phyloP scores from a whole-genome alignment of 1,140 invertebrate genomes.

The Whitmania pigra region DNA sequence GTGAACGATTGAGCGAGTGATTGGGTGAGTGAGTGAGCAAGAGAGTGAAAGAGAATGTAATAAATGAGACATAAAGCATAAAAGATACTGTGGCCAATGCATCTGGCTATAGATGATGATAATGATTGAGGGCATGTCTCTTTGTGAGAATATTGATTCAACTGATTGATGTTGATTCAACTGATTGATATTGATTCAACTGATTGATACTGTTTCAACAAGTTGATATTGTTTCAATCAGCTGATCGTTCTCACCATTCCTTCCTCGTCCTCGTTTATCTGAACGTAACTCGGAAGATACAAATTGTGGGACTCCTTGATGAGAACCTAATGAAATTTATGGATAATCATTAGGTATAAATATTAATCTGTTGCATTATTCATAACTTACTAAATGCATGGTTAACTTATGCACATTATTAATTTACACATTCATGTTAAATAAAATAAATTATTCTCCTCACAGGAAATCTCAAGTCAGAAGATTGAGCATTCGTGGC shows the following conservation, averaged over 20 bases:
- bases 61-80: no score
- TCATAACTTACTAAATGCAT: background rate
- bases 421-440: no score
- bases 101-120: no score
- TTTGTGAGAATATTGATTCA: background rate
- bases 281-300: conserved; percentile 88
- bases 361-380: background rate
- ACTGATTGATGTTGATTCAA: background rate
- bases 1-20: no score
- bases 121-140: no score
- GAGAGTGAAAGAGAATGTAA: no score
- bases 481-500: conserved; percentile 64
- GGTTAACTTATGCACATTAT: background rate
- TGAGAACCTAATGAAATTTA: conserved; percentile 47
- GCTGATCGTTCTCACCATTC: conserved; percentile 25
- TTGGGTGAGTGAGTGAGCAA: no score
- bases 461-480: conserved; percentile 70
- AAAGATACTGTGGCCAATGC: no score
- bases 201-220: no score
- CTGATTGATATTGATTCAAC: no score
- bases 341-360: background rate
- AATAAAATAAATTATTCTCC: conserved; percentile 35
- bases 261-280: conserved; percentile 68
- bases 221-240: background rate
- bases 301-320: conserved; percentile 82